Evolutionary conservation across 2,888 invertebrate species (phyloP), one percentile per base, ranked within the genome.

Genomic region (Limulus polyphemus): DNA sequence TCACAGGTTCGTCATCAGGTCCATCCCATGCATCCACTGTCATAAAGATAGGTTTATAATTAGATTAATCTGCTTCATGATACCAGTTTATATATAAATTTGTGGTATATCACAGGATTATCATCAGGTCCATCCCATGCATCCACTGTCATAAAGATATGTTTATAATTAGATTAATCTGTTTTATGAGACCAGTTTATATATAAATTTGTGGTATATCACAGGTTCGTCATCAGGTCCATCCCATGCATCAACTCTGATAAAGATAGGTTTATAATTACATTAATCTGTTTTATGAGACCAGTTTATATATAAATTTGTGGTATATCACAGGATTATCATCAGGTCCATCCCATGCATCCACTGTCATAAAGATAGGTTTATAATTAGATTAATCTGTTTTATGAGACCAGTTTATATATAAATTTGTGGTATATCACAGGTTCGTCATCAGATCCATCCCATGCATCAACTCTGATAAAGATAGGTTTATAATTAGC

Each of bases 1-100:
- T 79, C 47, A 82, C 77, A 9, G 83, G 83, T 49, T 78, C 77
- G 47, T 76, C 76, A 59, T 79, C 76, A 7, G 78, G 78, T 14
- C 83, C 83, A 70, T 81, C 80, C 80, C 83, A 83, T 59, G 81
- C 77, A 71, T 83, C 83, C 75, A 83, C 83, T 83, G 16, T 32
- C 7, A 54, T 54, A 56, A 16, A n/a, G 51, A 56, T 56, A 46
- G n/a, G 14, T n/a, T 56, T 47, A 58, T 58, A 14, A 16, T 51
- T 14, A 13, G 0, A 58, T 1, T 57, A 14, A 58, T 7, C n/a
- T 13, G n/a, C 56, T n/a, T 14, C 9, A 32, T 32, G 3, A 32
- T 3, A 32, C 32, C 32, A 32, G 32, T 32, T 32, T 32, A 32
- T 32, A 7, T 32, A 32, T 7, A 32, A 32, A 32, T 32, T 32